Percentiles rank a stretch among this genome's conserved stretches.
Conservation (phyloP, 2,113 vertebrate genomes). For the Corynorhinus townsendii region DNA sequence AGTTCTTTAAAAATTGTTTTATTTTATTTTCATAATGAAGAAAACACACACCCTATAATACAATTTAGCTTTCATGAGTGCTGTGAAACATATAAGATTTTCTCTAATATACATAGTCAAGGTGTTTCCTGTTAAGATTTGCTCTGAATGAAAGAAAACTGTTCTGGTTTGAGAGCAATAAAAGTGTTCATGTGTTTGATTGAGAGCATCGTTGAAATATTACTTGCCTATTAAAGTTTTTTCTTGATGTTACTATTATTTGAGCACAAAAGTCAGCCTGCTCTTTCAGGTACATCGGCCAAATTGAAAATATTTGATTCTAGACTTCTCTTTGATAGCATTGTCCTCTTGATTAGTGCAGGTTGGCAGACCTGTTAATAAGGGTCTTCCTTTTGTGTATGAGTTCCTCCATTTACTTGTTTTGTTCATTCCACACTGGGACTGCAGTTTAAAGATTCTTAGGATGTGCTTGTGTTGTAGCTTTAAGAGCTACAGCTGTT, state of each 20-base stretch:
- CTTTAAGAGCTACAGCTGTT: neutral
- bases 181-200: neutral
- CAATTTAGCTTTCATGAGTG: neutral
- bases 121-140: neutral
- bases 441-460: neutral
- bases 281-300: neutral
- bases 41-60: neutral
- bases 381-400: neutral
- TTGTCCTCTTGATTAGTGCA: neutral
- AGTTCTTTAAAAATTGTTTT: constrained; percentile 7
- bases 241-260: neutral
- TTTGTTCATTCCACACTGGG: neutral
- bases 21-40: neutral
- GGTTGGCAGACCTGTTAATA: neutral
- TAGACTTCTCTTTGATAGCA: neutral
- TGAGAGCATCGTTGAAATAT: neutral
- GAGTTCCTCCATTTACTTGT: neutral
- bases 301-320: constrained; percentile 15
- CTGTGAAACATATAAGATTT: neutral
- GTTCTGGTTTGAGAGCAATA: neutral
- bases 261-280: neutral
- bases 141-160: neutral
- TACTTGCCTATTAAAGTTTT: neutral
- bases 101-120: neutral
- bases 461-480: neutral